Conservation (phyloP, 2,113 vertebrate genomes). For the Mirounga angustirostris region DNA sequence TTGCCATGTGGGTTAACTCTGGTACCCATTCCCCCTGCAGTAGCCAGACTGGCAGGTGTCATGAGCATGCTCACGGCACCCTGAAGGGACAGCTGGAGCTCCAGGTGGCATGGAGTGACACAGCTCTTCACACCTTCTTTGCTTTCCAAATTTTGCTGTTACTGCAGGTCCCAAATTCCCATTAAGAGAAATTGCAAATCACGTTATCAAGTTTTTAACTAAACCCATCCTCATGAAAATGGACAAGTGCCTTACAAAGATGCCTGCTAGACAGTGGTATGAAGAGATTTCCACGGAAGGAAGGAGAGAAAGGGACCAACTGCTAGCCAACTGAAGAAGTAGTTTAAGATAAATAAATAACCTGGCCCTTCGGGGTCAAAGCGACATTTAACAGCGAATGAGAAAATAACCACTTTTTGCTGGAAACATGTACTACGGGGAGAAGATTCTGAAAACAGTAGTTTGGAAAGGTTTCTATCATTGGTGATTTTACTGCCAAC, state of each 20-base stretch:
- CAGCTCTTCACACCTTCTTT: neutral
- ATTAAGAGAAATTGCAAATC: neutral
- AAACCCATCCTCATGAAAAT: neutral
- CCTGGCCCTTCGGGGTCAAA: neutral
- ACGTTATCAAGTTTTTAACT: neutral
- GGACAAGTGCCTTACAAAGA: neutral
- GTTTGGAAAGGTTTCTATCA: conserved; percentile 34
- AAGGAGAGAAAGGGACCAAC: neutral
- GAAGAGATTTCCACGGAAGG: neutral
- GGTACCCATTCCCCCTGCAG: fast-evolving
- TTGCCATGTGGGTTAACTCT: neutral
- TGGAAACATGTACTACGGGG: neutral
- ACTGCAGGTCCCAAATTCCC: neutral
- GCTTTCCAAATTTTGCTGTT: neutral
- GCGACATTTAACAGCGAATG: neutral
- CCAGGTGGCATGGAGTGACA: neutral
- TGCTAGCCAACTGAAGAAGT: fast-evolving
- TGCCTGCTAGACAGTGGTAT: neutral
- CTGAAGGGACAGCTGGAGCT: no score
- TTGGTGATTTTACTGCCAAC: neutral
- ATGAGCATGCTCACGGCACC: fast-evolving
- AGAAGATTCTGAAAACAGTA: neutral
- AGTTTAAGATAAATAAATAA: neutral
- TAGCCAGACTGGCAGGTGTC: neutral
- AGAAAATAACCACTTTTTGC: neutral